Evolutionary conservation across 2,888 invertebrate species (phyloP).

Genomic region (Schrankia costaestrigalis): DNA sequence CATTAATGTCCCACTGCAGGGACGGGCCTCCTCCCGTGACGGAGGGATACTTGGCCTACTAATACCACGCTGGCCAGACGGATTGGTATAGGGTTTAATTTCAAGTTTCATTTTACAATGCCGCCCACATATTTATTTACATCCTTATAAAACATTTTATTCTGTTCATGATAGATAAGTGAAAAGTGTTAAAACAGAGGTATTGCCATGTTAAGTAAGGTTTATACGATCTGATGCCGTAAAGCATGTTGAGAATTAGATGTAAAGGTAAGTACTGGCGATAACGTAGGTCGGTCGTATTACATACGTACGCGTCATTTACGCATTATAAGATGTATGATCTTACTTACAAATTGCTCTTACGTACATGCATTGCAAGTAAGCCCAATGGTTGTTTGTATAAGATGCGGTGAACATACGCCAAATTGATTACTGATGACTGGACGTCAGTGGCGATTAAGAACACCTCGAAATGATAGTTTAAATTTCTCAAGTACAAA

Average conservation of each 20-base stretch:
- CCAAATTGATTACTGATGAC: slow-evolving; percentile 51
- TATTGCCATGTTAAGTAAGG: background rate
- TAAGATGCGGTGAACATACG: slow-evolving; percentile 33
- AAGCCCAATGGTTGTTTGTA: slow-evolving; percentile 24
- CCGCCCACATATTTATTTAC: slow-evolving; percentile 28
- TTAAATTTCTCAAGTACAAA: slow-evolving; percentile 47
- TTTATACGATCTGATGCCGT: slow-evolving; percentile 1
- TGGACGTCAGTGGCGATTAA: slow-evolving; percentile 47
- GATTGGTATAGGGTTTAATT: too few relatives aligned
- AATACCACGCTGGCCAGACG: too few relatives aligned
- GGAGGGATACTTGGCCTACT: too few relatives aligned
- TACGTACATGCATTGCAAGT: slow-evolving; percentile 20
- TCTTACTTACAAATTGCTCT: slow-evolving; percentile 24
- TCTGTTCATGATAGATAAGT: slow-evolving; percentile 7
- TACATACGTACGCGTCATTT: slow-evolving; percentile 5
- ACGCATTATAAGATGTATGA: slow-evolving; percentile 10
- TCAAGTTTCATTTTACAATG: slow-evolving; percentile 30
- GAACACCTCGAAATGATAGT: slow-evolving; percentile 38
- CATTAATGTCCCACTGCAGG: too few relatives aligned
- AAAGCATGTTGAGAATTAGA: slow-evolving; percentile 5
- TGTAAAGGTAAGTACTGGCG: slow-evolving; percentile 1
- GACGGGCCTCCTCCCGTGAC: too few relatives aligned
- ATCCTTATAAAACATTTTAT: slow-evolving; percentile 20
- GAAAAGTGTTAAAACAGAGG: slow-evolving; percentile 7
- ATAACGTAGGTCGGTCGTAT: slow-evolving; percentile 1